These are phyloP conservation scores for Pocillopora damicornis DNA, from an alignment of 64 coral and sea anemone genomes.

Conservation along the genomic window DNA sequence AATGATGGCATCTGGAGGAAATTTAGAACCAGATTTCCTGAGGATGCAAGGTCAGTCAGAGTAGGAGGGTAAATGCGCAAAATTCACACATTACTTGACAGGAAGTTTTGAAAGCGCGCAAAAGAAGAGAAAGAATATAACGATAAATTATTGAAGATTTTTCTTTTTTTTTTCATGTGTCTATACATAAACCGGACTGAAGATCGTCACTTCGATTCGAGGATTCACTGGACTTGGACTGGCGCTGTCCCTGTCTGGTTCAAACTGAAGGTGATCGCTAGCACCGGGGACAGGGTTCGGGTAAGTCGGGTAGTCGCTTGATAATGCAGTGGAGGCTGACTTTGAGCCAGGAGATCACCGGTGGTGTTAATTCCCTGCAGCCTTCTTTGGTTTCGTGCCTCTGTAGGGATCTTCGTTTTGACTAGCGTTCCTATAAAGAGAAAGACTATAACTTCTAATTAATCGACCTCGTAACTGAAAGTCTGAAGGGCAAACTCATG, in stretches of 20 bases:
- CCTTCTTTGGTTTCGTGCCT: conserved; percentile 29
- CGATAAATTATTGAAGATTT: too few relatives aligned
- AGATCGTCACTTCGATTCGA: conserved; percentile 6
- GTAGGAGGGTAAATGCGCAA: too few relatives aligned
- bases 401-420: conserved; percentile 24
- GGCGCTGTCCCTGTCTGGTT: background rate
- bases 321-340: conserved; percentile 27
- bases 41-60: too few relatives aligned
- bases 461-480: conserved; percentile 32
- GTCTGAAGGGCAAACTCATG: conserved; percentile 21
- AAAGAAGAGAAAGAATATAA: too few relatives aligned
- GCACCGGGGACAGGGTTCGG: conserved; percentile 12
- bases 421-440: conserved; percentile 25
- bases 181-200: too few relatives aligned
- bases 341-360: conserved; percentile 28
- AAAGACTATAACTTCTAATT: conserved; percentile 28
- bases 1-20: too few relatives aligned
- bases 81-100: too few relatives aligned
- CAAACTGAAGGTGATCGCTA: conserved; percentile 21
- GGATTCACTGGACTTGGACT: conserved; percentile 24
- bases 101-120: too few relatives aligned
- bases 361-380: conserved; percentile 9
- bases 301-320: conserved; percentile 28
- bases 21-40: too few relatives aligned
- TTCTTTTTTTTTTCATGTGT: too few relatives aligned